Conservation (phyloP, 2,888 invertebrate species). For the Sycophila texana region DNA sequence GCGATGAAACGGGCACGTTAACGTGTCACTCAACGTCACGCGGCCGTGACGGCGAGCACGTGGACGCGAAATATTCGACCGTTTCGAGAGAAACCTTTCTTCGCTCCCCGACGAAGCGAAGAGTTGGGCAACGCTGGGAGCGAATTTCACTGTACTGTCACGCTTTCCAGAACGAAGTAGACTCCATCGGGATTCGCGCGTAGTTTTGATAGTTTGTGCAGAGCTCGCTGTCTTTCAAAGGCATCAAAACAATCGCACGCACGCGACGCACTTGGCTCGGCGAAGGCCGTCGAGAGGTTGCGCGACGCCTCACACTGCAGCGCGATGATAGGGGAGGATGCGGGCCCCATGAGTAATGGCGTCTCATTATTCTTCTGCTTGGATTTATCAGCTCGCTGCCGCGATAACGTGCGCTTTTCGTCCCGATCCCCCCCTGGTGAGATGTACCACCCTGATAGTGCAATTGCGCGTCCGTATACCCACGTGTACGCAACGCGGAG, state of each 20-base stretch:
- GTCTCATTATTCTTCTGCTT: conserved; percentile 71
- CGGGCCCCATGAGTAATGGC: conserved; percentile 70
- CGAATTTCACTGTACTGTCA: neutral
- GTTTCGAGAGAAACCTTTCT: conserved; percentile 28
- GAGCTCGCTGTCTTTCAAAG: no score
- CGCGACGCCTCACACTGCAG: conserved; percentile 1
- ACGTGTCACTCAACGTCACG: conserved; percentile 71
- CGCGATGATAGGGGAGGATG: conserved; percentile 56
- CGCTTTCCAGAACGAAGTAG: neutral
- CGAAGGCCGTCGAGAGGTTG: neutral
- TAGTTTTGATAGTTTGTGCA: no score
- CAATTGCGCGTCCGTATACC: conserved; percentile 9
- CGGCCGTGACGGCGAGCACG: conserved; percentile 8
- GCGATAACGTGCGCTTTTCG: conserved; percentile 68
- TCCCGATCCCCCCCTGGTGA: conserved; percentile 62
- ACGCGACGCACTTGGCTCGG: neutral
- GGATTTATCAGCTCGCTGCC: conserved; percentile 70
- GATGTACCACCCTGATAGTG: conserved; percentile 68
- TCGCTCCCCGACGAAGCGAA: neutral
- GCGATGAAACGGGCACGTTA: conserved; percentile 71
- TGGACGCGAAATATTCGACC: conserved; percentile 22
- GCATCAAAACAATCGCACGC: no score
- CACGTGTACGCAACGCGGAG: neutral
- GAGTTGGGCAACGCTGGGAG: no score
- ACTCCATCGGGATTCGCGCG: neutral